A percentile compares a stretch with the other conserved stretches of the same genome.
phyloP scores from a whole-genome alignment of 2,797 vertebrate genomes.

The Cetoscarus ocellatus region DNA sequence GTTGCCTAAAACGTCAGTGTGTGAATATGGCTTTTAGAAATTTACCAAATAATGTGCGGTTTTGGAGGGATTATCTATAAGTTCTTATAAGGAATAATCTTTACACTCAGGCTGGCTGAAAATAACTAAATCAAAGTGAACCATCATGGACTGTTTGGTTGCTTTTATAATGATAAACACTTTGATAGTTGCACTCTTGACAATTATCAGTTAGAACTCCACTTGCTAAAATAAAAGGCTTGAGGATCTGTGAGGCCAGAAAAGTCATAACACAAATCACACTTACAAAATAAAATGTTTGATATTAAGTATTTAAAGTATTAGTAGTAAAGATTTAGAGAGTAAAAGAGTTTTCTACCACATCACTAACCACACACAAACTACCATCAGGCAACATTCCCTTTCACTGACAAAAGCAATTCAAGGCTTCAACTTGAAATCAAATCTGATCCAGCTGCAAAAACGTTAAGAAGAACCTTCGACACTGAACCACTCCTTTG shows the following conservation, averaged over 20 bases:
- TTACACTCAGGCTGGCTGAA: no score
- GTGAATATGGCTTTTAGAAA: no score
- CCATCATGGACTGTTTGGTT: neutral
- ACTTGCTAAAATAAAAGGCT: neutral
- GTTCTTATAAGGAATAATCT: no score
- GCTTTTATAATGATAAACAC: neutral
- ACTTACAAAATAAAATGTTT: constrained; percentile 45
- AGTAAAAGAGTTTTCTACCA: constrained; percentile 40
- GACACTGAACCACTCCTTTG: neutral
- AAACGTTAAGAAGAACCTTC: neutral
- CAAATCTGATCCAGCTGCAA: constrained; percentile 37
- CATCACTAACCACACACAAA: constrained; percentile 65
- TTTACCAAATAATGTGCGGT: no score
- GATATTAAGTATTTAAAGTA: constrained; percentile 50
- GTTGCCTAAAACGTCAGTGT: no score
- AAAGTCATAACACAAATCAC: constrained; percentile 65
- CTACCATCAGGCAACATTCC: constrained; percentile 80
- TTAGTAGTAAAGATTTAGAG: constrained; percentile 33
- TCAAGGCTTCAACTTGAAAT: constrained; percentile 70
- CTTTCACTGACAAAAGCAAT: constrained; percentile 81
- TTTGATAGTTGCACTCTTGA: neutral
- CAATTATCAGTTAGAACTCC: neutral
- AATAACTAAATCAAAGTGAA: no score
- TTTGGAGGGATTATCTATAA: no score
- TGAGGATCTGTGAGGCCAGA: constrained; percentile 76